Evolutionary conservation across 2,888 invertebrate genomes (phyloP).

Genomic region (Hydraecia micacea): DNA sequence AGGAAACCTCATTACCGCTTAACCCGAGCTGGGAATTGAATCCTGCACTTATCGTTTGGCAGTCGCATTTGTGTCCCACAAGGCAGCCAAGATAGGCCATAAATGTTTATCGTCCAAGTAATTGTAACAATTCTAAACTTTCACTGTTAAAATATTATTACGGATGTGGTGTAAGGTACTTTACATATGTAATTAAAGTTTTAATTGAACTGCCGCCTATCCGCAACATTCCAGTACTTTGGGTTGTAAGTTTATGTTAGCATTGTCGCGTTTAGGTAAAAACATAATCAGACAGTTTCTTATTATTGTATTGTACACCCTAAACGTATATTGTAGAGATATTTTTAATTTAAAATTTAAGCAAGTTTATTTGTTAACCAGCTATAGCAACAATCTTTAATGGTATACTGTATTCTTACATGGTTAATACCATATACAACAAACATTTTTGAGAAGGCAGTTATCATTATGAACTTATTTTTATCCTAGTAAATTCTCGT

Average conservation of each 20-base stretch:
- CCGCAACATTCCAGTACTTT: slow-evolving; percentile 2
- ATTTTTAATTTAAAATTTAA: too few relatives aligned
- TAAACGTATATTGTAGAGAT: not conserved
- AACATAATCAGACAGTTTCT: not conserved
- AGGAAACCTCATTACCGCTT: slow-evolving; percentile 33
- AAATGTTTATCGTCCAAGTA: slow-evolving; percentile 44
- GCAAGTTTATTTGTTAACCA: not conserved
- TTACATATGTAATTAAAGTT: slow-evolving; percentile 33
- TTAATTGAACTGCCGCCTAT: slow-evolving; percentile 20
- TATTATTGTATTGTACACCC: not conserved
- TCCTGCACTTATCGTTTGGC: slow-evolving; percentile 49
- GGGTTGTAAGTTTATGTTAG: not conserved
- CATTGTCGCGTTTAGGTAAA: not conserved
- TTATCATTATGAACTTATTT: not conserved
- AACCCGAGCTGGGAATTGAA: slow-evolving; percentile 35
- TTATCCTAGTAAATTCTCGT: not conserved
- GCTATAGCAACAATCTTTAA: not conserved
- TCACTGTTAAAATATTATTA: slow-evolving; percentile 38
- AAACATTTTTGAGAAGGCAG: not conserved
- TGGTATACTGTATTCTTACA: too few relatives aligned
- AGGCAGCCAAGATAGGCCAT: slow-evolving; percentile 22
- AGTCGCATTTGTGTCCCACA: slow-evolving; percentile 24
- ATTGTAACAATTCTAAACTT: slow-evolving; percentile 36
- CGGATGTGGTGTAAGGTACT: slow-evolving; percentile 27
- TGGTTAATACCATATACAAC: too few relatives aligned